phyloP scores from a whole-genome alignment of 2,113 vertebrate genomes.

The Lichenostomus cassidix region DNA sequence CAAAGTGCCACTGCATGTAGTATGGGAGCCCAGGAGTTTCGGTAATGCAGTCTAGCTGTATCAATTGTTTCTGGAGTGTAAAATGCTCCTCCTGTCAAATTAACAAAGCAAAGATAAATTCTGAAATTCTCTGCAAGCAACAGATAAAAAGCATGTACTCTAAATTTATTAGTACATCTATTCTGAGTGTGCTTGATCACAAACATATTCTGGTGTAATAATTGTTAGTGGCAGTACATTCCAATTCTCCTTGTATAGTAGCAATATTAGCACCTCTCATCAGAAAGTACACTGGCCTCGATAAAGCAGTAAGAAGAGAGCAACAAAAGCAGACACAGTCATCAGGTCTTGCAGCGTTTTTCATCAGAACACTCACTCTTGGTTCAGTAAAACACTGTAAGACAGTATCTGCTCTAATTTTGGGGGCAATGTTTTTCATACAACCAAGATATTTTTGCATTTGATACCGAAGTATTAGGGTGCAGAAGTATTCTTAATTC shows the following conservation, averaged over 20 bases:
- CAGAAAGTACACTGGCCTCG: neutral
- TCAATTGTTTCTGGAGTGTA: slow-evolving; percentile 99
- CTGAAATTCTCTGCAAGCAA: neutral
- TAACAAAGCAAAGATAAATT: slow-evolving; percentile 6
- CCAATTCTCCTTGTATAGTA: neutral
- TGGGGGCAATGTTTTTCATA: neutral
- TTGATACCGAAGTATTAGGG: neutral
- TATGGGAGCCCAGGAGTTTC: slow-evolving; percentile 93
- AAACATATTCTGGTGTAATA: neutral
- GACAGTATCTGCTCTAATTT: neutral
- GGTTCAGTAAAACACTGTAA: neutral
- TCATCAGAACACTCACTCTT: neutral
- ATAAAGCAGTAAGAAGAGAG: neutral
- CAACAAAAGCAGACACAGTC: neutral
- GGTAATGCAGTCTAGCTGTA: slow-evolving; percentile 93
- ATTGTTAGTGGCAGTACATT: neutral
- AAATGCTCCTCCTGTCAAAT: slow-evolving; percentile 89
- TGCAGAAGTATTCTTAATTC: neutral
- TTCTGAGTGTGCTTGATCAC: neutral
- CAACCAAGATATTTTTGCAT: neutral
- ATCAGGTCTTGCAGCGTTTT: neutral
- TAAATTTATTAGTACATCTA: neutral
- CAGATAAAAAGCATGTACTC: neutral
- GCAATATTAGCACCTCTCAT: neutral
- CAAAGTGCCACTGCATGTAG: slow-evolving; percentile 93